Percentiles rank a stretch among this genome's conserved stretches.
Evolutionary conservation across 35 echinoderm and acorn worm genomes (phyloP).

Genomic region (Heliocidaris tuberculata): DNA sequence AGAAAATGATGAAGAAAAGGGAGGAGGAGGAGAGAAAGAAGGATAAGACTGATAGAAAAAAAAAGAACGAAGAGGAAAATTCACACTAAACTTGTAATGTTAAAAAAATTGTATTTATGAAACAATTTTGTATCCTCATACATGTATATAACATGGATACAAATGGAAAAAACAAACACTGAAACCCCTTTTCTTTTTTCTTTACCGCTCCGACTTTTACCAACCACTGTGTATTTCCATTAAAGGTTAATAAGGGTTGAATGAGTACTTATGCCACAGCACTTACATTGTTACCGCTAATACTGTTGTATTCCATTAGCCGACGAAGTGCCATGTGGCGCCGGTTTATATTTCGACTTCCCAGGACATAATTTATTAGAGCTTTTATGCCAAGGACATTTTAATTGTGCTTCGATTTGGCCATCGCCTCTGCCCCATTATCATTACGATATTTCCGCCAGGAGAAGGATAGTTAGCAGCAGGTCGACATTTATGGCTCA

Average conservation of each 20-base stretch:
- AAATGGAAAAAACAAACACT: too few species aligned
- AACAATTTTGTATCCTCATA: too few species aligned
- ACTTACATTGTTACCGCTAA: neutral
- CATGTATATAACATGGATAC: too few species aligned
- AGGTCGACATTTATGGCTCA: neutral
- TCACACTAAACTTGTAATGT: too few species aligned
- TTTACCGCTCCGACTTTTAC: neutral
- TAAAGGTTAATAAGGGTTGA: neutral
- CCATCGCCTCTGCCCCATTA: neutral
- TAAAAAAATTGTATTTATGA: too few species aligned
- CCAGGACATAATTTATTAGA: neutral
- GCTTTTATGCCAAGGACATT: conserved; percentile 2
- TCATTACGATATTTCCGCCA: neutral
- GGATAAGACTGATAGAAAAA: too few species aligned
- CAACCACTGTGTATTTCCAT: neutral
- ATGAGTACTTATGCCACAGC: neutral
- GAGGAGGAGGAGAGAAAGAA: too few species aligned
- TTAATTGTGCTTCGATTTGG: neutral
- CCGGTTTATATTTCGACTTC: neutral
- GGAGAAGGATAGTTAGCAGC: neutral
- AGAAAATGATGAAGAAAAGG: too few species aligned
- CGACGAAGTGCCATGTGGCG: neutral
- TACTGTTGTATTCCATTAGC: neutral
- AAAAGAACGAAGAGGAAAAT: too few species aligned
- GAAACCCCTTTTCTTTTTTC: neutral